Conservation (phyloP, 2,797 vertebrate species). For the Pangasius sanitwongsei region DNA sequence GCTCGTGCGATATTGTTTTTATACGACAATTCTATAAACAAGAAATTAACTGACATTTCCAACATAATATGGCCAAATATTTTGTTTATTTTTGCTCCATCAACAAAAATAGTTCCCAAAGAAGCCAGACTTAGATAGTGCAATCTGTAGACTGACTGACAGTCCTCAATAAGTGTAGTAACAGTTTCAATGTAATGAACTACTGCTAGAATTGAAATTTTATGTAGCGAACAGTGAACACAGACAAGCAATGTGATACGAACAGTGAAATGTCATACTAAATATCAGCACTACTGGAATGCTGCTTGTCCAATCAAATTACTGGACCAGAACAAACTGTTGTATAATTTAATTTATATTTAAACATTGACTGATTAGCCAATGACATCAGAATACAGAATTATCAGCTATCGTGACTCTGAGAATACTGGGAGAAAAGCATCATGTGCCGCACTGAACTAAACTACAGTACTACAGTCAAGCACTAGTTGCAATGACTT, state of each 20-base stretch:
- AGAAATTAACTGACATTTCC: background rate
- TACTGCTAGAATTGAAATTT: background rate
- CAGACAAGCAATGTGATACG: background rate
- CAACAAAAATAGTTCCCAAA: background rate
- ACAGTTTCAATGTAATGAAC: background rate
- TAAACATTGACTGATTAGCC: too few species aligned
- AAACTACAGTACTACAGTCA: background rate
- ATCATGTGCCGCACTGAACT: background rate
- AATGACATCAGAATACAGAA: background rate
- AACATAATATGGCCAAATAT: background rate
- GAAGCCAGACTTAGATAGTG: background rate
- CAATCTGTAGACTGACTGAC: background rate
- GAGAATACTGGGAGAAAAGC: background rate
- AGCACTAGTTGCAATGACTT: background rate
- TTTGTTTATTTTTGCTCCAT: background rate
- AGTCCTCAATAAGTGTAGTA: background rate
- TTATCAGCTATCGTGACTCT: background rate
- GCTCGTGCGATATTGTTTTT: background rate
- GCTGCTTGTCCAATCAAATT: background rate
- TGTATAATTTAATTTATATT: background rate
- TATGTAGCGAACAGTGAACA: background rate
- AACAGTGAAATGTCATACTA: background rate
- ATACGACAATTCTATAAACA: background rate
- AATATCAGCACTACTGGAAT: too few species aligned
- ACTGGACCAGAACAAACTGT: background rate